Conservation (phyloP, 2,888 invertebrate species). For the Drosophila siamana region DNA sequence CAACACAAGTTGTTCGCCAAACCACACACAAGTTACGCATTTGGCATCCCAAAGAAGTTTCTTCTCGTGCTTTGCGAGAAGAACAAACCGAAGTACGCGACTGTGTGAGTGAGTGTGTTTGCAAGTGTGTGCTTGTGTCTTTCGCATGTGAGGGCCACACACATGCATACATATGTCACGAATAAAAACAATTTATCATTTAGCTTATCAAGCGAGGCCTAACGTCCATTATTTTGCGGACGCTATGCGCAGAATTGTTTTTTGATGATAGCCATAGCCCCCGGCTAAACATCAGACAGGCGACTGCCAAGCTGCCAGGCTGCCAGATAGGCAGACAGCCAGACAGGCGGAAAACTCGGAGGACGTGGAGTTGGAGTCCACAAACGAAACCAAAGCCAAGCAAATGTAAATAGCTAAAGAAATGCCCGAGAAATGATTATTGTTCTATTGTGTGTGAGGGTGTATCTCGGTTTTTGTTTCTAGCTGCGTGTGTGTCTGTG, state of each 20-base stretch:
- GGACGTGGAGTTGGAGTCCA: background rate
- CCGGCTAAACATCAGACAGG: constrained; percentile 27
- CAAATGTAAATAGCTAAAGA: constrained; percentile 60
- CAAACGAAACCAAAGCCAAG: constrained; percentile 19
- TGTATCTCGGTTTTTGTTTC: background rate
- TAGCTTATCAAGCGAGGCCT: constrained; percentile 78
- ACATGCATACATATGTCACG: constrained; percentile 71
- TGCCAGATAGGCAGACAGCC: constrained; percentile 8
- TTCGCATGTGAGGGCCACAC: constrained; percentile 34
- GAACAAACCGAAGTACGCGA: background rate
- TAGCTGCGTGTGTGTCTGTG: constrained; percentile 35
- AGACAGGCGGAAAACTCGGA: background rate
- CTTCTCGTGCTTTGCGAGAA: constrained; percentile 17
- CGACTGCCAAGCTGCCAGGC: constrained; percentile 14
- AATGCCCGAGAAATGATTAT: constrained; percentile 74
- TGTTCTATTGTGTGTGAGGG: constrained; percentile 29
- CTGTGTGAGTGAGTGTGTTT: constrained; percentile 12
- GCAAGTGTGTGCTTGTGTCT: constrained; percentile 18
- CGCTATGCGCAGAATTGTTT: constrained; percentile 76
- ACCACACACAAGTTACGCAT: constrained; percentile 59
- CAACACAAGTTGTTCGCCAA: constrained; percentile 58
- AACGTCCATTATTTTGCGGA: constrained; percentile 78
- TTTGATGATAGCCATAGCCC: constrained; percentile 72
- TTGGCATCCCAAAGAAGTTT: constrained; percentile 59
- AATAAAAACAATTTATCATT: constrained; percentile 80